These are phyloP conservation scores for Embiotoca jacksoni DNA, from an alignment of 2,113 vertebrate genomes.

Conservation along the genomic window DNA sequence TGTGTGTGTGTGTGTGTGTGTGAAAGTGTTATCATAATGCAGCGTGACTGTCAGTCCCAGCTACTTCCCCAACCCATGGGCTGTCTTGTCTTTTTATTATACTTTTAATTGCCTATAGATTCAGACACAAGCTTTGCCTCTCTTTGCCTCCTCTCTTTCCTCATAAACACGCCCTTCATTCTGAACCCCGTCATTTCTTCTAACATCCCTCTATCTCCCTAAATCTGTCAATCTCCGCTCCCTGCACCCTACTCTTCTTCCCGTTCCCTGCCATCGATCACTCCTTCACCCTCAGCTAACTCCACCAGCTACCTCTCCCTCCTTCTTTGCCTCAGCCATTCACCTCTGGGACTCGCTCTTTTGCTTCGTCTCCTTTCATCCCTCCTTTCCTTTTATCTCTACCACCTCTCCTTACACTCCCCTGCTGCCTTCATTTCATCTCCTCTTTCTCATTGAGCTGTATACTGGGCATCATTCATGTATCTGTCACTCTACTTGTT, in stretches of 20 bases:
- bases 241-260: neutral
- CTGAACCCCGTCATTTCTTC: neutral
- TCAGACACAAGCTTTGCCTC: constrained; percentile 25
- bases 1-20: constrained; percentile 18
- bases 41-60: constrained; percentile 46
- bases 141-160: neutral
- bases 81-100: constrained; percentile 66
- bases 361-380: constrained; percentile 2
- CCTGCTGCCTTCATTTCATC: constrained; percentile 3
- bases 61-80: constrained; percentile 50
- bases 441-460: constrained; percentile 1
- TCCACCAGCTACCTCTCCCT: neutral
- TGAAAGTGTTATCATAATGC: constrained; percentile 52
- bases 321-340: neutral
- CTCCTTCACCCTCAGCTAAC: neutral
- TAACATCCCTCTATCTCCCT: neutral
- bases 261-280: neutral
- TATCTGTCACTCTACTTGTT: constrained; percentile 37
- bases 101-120: constrained; percentile 67
- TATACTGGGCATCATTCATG: constrained; percentile 41
- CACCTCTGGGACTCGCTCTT: neutral
- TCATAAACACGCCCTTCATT: neutral
- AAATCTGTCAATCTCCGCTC: constrained; percentile 25
- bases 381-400: neutral
- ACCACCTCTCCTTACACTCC: neutral